Conservation (phyloP, 2,797 vertebrate genomes). For the Halcyon chelicuti region DNA sequence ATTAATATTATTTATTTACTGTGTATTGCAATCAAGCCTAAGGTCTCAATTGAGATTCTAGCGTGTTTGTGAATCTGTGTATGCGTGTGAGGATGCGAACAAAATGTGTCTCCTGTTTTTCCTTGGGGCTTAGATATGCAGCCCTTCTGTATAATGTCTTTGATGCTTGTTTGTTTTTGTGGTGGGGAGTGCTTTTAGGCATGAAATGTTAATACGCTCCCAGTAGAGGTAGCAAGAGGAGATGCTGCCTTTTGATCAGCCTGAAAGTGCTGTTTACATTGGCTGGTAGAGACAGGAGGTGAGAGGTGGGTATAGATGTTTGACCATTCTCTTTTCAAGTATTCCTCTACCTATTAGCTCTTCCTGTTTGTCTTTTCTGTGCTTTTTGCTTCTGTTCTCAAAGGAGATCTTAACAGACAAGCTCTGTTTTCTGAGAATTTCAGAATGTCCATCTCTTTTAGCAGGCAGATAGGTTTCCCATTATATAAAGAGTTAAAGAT, state of each 20-base stretch:
- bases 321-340: constrained; percentile 44
- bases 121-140: constrained; percentile 1
- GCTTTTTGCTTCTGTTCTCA: not conserved
- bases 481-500: not conserved
- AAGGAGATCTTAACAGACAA: not conserved
- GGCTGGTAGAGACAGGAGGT: not conserved
- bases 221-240: not conserved
- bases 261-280: constrained; percentile 35
- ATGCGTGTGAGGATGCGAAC: not conserved
- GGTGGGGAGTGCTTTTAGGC: constrained; percentile 43
- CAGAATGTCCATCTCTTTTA: not conserved
- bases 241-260: constrained; percentile 46
- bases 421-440: not conserved
- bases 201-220: constrained; percentile 32
- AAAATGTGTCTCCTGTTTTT: not conserved
- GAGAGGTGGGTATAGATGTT: not conserved
- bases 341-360: constrained; percentile 12
- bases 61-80: not conserved
- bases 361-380: not conserved
- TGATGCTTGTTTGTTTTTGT: constrained; percentile 11
- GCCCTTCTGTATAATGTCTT: constrained; percentile 13
- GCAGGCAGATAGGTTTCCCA: not conserved
- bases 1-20: constrained; percentile 50
- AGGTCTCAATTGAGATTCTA: constrained; percentile 32
- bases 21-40: not conserved